Evolutionary conservation across 2,888 invertebrate genomes (phyloP).

Genomic region (Gymnosoma rotundatum): DNA sequence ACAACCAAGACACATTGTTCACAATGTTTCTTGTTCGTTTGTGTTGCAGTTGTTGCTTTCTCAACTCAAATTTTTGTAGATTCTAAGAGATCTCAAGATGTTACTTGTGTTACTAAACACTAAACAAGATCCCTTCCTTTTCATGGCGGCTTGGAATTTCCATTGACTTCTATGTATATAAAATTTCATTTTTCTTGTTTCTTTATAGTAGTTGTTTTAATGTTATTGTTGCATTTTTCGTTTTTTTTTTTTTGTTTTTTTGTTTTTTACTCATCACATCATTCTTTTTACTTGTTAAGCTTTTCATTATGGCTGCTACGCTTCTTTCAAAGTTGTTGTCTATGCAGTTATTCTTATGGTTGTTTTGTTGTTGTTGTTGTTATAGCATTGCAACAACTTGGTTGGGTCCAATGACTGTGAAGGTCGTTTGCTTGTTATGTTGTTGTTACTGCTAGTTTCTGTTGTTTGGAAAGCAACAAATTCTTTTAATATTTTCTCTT

Average conservation of each 20-base stretch:
- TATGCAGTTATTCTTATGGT: conserved; percentile 8
- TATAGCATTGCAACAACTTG: conserved; percentile 30
- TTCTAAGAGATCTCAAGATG: conserved; percentile 55
- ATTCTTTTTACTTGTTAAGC: conserved; percentile 35
- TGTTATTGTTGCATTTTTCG: neutral
- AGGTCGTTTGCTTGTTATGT: conserved; percentile 79
- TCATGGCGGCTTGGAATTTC: conserved; percentile 29
- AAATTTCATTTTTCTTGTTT: conserved; percentile 38
- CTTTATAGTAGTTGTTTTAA: neutral
- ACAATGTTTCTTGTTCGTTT: conserved; percentile 20
- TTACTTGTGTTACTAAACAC: conserved; percentile 29
- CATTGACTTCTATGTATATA: conserved; percentile 45
- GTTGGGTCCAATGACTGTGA: conserved; percentile 78
- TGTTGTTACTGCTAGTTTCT: conserved; percentile 72
- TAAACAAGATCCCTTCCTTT: conserved; percentile 41
- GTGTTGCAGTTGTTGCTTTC: conserved; percentile 16
- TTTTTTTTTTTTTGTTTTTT: neutral
- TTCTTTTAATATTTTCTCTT: conserved; percentile 69
- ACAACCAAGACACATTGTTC: conserved; percentile 31
- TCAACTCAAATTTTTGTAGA: conserved; percentile 23
- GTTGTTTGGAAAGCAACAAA: conserved; percentile 59
- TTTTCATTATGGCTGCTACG: conserved; percentile 31
- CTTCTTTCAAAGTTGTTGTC: conserved; percentile 13
- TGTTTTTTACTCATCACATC: conserved; percentile 6
- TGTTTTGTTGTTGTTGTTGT: conserved; percentile 4